Base-by-base conservation (phyloP, 53 echinoderm and acorn worm genomes). In the Antedon mediterranea region DNA sequence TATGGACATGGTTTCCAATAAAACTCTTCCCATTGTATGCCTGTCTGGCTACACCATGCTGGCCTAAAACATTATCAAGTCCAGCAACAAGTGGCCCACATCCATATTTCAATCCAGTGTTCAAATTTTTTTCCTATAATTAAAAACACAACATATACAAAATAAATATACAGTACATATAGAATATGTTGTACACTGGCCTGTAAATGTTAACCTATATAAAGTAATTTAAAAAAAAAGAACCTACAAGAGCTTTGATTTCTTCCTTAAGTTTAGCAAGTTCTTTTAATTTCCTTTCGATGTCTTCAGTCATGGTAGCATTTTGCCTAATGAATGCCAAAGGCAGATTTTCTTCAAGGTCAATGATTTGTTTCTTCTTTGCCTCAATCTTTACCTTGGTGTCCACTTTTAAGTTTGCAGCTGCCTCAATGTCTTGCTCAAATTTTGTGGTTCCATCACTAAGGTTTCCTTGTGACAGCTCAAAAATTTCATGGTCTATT, bases 1-100 rank as follows among this genome's bases (percentile, higher is more conserved):
- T 76, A 43, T 83, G 87, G 30, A 87, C 87, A 44, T 87, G 87
- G 71, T 87, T 89, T 26, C 85, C 89, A 29, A 89, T 78, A 43
- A 89, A 85, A 4, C 75, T 32, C 27, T 76, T 83, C 29, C 83
- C 87, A 71, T 83, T 87, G 32, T 87, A 87, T 9, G 80, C 87
- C 33, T 87, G 87, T 20, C 87, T 42, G 13, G 57, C 27, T 7
- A 87, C 87, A 31, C 27, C 82, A n/a, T n/a, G 75, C 8, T 74
- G 7, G 30, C 79, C 76, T 7, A 85, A 76, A 0, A 31, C 73
- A 9, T 75, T 31, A n/a, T 88, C 85, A 0, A 88, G 42, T 29
- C 34, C 73, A 29, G 43, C 27, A 5, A 42, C 31, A 18, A 81
- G 32, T 32, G 82, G 86, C 4, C 86, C 82, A 28, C 77, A 73